phyloP scores from a whole-genome alignment of 2,797 vertebrate species.

The Anas flavirostris region DNA sequence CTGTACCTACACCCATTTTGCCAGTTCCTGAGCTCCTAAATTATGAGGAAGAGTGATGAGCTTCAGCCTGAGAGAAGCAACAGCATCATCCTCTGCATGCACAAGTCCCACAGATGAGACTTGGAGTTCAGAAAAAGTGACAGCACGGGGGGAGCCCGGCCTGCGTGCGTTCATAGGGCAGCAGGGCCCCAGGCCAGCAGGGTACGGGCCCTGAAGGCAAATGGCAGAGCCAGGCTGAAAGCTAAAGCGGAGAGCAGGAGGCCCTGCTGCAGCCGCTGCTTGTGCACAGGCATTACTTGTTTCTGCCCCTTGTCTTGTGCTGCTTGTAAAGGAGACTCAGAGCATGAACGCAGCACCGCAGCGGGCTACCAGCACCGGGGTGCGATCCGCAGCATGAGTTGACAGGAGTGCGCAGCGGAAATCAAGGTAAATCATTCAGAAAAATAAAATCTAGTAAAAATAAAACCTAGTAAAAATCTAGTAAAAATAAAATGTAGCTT shows the following conservation, averaged over 20 bases:
- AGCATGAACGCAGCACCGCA: not conserved
- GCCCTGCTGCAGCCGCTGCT: fast-evolving
- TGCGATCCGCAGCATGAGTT: not conserved
- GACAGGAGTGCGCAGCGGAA: not conserved
- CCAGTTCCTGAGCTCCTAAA: not conserved
- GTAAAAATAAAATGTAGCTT: not conserved
- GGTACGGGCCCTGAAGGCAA: not conserved
- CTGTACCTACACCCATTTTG: not conserved
- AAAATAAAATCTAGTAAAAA: not conserved
- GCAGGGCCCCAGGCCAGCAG: not conserved
- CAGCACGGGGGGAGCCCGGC: not conserved
- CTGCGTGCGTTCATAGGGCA: not conserved
- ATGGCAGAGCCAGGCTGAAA: not conserved
- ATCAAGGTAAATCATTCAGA: not conserved
- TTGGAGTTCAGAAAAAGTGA: not conserved
- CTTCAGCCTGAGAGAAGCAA: not conserved
- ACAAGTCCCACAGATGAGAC: not conserved
- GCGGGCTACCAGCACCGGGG: not conserved
- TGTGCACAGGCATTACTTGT: not conserved
- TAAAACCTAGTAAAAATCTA: too few species aligned
- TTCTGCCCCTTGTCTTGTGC: not conserved
- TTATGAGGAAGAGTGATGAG: not conserved
- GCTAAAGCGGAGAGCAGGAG: not conserved
- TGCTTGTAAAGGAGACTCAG: not conserved
- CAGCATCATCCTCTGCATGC: not conserved